These are phyloP conservation scores for Archips crataeganus DNA, from an alignment of 2,888 invertebrate species.

Conservation along the genomic window DNA sequence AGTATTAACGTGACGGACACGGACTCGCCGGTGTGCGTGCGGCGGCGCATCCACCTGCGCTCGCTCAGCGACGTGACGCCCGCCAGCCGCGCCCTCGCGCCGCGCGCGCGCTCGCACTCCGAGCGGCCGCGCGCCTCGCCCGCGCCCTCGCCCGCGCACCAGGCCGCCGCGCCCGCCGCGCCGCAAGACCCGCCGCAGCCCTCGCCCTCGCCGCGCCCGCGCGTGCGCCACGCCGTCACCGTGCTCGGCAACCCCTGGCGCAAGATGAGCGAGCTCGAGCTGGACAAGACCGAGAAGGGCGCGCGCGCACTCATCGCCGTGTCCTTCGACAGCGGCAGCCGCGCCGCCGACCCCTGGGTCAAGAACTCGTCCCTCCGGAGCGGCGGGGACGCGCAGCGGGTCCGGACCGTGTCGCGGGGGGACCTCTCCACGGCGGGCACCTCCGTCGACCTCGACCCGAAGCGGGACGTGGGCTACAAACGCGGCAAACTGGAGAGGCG, in stretches of 20 bases:
- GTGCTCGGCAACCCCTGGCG: constrained; percentile 68
- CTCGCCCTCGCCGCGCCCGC: constrained; percentile 42
- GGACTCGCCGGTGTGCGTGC: constrained; percentile 72
- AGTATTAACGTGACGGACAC: constrained; percentile 80
- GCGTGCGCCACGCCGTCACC: constrained; percentile 49
- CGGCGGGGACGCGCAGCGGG: constrained; percentile 3
- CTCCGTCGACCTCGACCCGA: constrained; percentile 40
- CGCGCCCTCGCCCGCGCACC: constrained; percentile 58
- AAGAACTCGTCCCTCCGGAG: constrained; percentile 45
- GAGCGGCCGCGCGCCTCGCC: constrained; percentile 70
- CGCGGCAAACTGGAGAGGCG: constrained; percentile 64
- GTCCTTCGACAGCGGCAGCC: constrained; percentile 46
- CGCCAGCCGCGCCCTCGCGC: constrained; percentile 66
- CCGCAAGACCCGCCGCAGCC: constrained; percentile 47
- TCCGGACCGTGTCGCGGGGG: constrained; percentile 45
- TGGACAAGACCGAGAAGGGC: constrained; percentile 44
- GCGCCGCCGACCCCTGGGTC: constrained; percentile 59
- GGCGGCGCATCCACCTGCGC: constrained; percentile 78
- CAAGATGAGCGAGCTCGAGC: constrained; percentile 69
- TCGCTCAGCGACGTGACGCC: constrained; percentile 80
- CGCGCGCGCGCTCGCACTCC: constrained; percentile 76
- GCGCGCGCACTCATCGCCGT: constrained; percentile 46
- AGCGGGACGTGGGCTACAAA: constrained; percentile 51
- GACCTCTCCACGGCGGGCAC: constrained; percentile 44
- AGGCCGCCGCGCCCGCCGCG: constrained; percentile 65